These are phyloP conservation scores for Lagria hirta DNA, from an alignment of 2,888 invertebrate genomes.

Conservation along the genomic window DNA sequence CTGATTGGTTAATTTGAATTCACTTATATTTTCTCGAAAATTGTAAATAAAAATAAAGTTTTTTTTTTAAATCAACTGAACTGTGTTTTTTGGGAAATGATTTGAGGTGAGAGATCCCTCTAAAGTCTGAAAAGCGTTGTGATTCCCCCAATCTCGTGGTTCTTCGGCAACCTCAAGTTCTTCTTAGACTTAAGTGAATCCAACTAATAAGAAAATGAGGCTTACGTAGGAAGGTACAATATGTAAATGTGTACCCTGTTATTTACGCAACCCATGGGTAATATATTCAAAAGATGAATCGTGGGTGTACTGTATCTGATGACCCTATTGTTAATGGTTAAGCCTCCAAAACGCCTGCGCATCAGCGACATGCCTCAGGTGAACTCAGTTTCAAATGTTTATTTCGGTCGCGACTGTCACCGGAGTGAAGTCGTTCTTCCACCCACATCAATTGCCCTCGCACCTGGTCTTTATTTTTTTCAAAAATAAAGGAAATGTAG, in stretches of 20 bases:
- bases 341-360: slow-evolving; percentile 30
- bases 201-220: slow-evolving; percentile 17
- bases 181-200: too few species aligned
- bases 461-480: slow-evolving; percentile 16
- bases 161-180: too few species aligned
- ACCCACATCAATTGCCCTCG: slow-evolving; percentile 1
- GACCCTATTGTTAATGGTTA: slow-evolving; percentile 39
- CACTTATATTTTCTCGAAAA: too few species aligned
- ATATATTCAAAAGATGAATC: slow-evolving; percentile 30
- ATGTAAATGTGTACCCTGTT: slow-evolving; percentile 32
- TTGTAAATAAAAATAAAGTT: too few species aligned
- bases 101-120: too few species aligned
- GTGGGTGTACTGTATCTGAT: slow-evolving; percentile 34
- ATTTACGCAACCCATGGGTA: slow-evolving; percentile 38
- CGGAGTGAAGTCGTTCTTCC: slow-evolving; percentile 8
- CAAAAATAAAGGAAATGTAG: slow-evolving; percentile 1
- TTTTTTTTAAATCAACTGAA: too few species aligned
- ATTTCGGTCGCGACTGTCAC: slow-evolving; percentile 24
- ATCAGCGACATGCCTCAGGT: slow-evolving; percentile 11
- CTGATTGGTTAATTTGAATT: too few species aligned
- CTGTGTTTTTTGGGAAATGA: too few species aligned
- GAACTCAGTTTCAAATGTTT: slow-evolving; percentile 22
- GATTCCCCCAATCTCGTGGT: too few species aligned
- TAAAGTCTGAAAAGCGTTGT: too few species aligned
- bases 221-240: slow-evolving; percentile 33